phyloP scores from a whole-genome alignment of 2,888 invertebrate genomes.

The Tetropium fuscum region DNA sequence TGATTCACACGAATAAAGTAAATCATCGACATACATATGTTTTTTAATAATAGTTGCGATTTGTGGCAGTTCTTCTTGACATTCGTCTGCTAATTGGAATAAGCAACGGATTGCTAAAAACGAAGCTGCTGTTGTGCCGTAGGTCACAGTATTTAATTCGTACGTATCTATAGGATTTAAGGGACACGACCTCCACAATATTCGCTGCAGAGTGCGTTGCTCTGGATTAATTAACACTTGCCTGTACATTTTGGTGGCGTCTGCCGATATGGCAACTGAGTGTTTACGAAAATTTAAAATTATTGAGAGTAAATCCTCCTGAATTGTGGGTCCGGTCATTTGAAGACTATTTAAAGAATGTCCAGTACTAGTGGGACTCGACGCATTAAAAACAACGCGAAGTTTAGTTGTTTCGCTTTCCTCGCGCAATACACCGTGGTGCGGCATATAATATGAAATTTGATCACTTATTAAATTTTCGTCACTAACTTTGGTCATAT shows the following conservation, averaged over 20 bases:
- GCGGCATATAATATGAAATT: slow-evolving; percentile 29
- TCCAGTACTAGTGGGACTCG: background rate
- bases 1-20: background rate
- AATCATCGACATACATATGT: slow-evolving; percentile 18
- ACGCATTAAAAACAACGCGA: background rate
- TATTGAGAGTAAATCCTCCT: background rate
- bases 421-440: slow-evolving; percentile 23
- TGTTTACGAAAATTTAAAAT: background rate
- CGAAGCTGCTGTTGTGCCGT: slow-evolving; percentile 4
- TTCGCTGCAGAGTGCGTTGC: background rate
- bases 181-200: background rate
- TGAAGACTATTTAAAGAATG: background rate
- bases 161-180: background rate
- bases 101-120: slow-evolving; percentile 20
- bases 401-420: background rate
- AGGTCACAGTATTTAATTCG: slow-evolving; percentile 7
- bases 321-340: background rate
- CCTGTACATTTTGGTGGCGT: background rate
- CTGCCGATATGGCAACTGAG: background rate
- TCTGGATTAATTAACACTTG: background rate
- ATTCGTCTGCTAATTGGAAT: slow-evolving; percentile 10
- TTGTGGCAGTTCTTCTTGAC: background rate
- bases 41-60: slow-evolving; percentile 2
- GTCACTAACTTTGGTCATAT: slow-evolving; percentile 22
- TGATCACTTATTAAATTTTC: background rate